Conservation (phyloP, 2,888 invertebrate species). For the Notodonta ziczac region DNA sequence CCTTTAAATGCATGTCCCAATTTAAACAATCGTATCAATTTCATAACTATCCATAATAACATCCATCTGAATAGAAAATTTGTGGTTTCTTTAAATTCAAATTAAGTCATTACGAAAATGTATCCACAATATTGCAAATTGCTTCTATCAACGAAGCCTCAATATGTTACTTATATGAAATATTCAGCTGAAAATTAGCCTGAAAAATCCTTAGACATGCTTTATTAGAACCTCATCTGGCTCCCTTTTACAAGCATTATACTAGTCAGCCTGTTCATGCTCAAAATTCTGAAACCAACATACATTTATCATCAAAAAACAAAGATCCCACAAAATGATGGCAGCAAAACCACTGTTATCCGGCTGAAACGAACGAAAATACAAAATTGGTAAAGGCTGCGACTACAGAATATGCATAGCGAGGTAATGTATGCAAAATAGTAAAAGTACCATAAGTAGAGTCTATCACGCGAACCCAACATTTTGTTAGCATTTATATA, state of each 20-base stretch:
- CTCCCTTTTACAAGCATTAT: slow-evolving; percentile 10
- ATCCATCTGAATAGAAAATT: too few species aligned
- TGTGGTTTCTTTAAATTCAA: too few species aligned
- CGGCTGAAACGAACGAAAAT: slow-evolving; percentile 32
- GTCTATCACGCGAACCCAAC: slow-evolving; percentile 76
- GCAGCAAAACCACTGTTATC: slow-evolving; percentile 18
- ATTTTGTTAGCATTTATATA: slow-evolving; percentile 81
- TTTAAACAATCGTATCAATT: too few species aligned
- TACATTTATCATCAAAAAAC: slow-evolving; percentile 5
- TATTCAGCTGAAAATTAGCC: background rate
- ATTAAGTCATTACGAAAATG: too few species aligned
- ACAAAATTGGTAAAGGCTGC: slow-evolving; percentile 55
- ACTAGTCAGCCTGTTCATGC: background rate
- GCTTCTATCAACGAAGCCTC: background rate
- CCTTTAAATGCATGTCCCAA: too few species aligned
- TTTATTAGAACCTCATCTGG: slow-evolving; percentile 14
- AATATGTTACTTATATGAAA: background rate
- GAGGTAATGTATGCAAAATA: slow-evolving; percentile 80
- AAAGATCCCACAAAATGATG: slow-evolving; percentile 5
- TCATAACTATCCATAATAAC: too few species aligned
- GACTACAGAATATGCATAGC: slow-evolving; percentile 58
- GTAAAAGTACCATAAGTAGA: slow-evolving; percentile 73
- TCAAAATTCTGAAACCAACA: background rate
- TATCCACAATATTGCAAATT: too few species aligned
- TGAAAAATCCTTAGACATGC: slow-evolving; percentile 13